Evolutionary conservation across 2,113 vertebrate species (phyloP).

Genomic region (Leptobrachium leishanense): DNA sequence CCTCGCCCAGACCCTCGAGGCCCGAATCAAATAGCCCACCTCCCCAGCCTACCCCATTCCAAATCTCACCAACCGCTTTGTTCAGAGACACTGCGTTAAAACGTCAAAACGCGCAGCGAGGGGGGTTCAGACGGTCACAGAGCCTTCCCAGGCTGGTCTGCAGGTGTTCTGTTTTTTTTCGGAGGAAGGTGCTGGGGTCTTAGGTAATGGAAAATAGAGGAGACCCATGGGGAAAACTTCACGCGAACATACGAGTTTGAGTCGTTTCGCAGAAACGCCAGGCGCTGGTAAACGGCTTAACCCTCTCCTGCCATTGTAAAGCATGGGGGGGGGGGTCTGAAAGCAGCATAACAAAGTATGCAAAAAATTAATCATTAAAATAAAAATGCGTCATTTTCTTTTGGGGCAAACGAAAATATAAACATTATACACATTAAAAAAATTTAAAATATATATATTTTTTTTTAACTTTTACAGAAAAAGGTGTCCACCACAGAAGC

Average conservation of each 20-base stretch:
- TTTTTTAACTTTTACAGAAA: too few species aligned
- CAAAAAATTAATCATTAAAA: too few species aligned
- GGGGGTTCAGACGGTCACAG: conserved; percentile 24
- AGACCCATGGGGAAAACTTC: conserved; percentile 27
- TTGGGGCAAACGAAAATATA: too few species aligned
- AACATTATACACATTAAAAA: too few species aligned
- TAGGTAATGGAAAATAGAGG: conserved; percentile 41
- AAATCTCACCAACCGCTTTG: conserved; percentile 1
- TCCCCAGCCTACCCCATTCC: conserved; percentile 6
- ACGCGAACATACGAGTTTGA: conserved; percentile 6
- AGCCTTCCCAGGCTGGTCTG: conserved; percentile 2
- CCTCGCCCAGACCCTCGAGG: conserved; percentile 15
- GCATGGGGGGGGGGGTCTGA: too few species aligned
- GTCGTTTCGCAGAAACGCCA: background rate
- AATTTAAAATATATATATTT: too few species aligned
- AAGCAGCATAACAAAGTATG: too few species aligned
- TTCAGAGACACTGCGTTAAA: conserved; percentile 19
- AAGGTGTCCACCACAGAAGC: too few species aligned
- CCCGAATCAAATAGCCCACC: background rate
- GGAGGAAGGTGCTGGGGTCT: background rate
- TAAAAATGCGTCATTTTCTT: too few species aligned
- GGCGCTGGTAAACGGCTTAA: background rate
- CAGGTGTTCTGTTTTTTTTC: conserved; percentile 14
- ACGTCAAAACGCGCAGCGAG: conserved; percentile 8
- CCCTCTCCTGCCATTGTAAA: background rate